These are phyloP conservation scores for Caenorhabditis zanzibari DNA, from an alignment of 2,888 invertebrate genomes.

Conservation along the genomic window DNA sequence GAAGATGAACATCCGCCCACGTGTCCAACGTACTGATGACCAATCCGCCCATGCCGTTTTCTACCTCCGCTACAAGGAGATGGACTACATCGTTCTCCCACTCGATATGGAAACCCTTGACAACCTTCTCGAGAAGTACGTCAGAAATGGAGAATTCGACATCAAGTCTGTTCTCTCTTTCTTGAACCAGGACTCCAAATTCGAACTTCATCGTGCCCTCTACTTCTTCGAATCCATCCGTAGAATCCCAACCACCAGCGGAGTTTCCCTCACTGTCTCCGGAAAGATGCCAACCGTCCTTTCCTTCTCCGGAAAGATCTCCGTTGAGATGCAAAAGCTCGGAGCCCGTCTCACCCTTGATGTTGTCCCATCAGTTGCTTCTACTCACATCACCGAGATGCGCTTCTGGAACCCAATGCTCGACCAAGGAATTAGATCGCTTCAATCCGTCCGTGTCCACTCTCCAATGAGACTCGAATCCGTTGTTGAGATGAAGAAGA, in stretches of 20 bases:
- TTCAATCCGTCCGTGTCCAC: conserved; percentile 65
- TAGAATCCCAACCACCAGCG: conserved; percentile 75
- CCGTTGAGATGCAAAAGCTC: conserved; percentile 40
- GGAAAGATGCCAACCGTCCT: conserved; percentile 68
- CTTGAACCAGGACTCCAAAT: conserved; percentile 55
- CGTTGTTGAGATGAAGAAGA: conserved; percentile 39
- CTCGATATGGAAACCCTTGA: conserved; percentile 70
- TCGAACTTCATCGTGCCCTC: conserved; percentile 56
- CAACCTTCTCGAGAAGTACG: conserved; percentile 58
- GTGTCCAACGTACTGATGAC: conserved; percentile 40
- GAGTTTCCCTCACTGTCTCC: conserved; percentile 74
- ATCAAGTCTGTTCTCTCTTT: conserved; percentile 52
- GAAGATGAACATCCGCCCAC: conserved; percentile 72
- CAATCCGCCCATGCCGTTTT: conserved; percentile 63
- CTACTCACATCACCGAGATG: conserved; percentile 68
- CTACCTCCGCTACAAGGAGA: conserved; percentile 72
- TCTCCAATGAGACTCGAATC: conserved; percentile 75
- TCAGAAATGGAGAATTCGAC: conserved; percentile 61
- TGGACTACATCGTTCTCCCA: conserved; percentile 78
- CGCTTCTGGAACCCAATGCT: conserved; percentile 70
- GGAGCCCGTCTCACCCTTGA: conserved; percentile 57
- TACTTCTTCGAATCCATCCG: conserved; percentile 64
- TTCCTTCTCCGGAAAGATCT: conserved; percentile 57
- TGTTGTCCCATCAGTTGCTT: conserved; percentile 62
- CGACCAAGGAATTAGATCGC: conserved; percentile 74